phyloP scores from a whole-genome alignment of 2,888 invertebrate genomes.

The Trilocha varians region DNA sequence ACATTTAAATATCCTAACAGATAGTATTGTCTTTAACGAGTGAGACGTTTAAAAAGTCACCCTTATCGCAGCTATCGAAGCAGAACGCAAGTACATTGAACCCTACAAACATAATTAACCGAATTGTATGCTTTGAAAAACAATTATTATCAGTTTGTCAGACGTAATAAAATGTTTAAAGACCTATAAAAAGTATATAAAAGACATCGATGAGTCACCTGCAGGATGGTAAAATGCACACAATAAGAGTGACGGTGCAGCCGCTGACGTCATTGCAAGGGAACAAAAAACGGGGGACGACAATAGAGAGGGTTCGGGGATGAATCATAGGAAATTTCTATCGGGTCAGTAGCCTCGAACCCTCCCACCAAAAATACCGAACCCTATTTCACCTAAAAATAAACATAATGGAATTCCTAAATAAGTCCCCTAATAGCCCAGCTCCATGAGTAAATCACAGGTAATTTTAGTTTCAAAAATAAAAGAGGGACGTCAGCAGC shows the following conservation, averaged over 20 bases:
- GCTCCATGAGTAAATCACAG: conserved; percentile 19
- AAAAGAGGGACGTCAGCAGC: neutral
- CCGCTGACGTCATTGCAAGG: conserved; percentile 58
- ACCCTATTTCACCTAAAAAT: conserved; percentile 35
- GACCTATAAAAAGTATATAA: conserved; percentile 21
- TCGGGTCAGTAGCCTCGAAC: conserved; percentile 57
- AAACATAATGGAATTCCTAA: conserved; percentile 23
- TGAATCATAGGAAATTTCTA: conserved; percentile 65
- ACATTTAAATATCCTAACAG: too few relatives aligned
- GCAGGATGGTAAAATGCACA: conserved; percentile 43
- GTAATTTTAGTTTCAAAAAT: conserved; percentile 17
- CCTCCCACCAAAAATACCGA: conserved; percentile 46
- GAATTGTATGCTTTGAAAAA: conserved; percentile 18
- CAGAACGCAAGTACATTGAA: conserved; percentile 30
- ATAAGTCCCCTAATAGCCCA: conserved; percentile 19
- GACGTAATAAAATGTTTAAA: neutral
- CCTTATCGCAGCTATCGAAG: conserved; percentile 29
- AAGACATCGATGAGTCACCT: conserved; percentile 48
- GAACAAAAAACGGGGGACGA: conserved; percentile 49
- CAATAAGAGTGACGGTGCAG: conserved; percentile 40
- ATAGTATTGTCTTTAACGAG: neutral
- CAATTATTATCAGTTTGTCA: conserved; percentile 8
- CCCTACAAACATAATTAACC: conserved; percentile 25
- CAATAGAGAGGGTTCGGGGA: conserved; percentile 55
- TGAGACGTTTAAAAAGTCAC: conserved; percentile 2